Evolutionary conservation across 2,797 vertebrate species (phyloP).

Genomic region (Gadopsis marmoratus): DNA sequence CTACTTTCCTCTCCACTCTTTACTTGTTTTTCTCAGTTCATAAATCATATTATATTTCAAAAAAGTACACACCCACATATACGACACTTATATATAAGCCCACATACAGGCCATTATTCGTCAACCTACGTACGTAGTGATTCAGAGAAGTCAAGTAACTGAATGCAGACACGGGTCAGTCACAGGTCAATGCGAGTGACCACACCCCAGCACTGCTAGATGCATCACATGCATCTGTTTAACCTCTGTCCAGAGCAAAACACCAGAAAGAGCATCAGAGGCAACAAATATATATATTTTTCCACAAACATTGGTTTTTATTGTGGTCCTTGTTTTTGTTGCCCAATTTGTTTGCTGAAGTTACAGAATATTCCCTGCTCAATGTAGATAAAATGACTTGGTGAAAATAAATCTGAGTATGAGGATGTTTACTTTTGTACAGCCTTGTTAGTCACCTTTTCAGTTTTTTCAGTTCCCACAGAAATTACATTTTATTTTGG

Average conservation of each 20-base stretch:
- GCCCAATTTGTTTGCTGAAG: background rate
- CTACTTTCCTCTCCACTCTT: background rate
- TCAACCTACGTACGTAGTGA: conserved; percentile 5
- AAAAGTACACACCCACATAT: conserved; percentile 16
- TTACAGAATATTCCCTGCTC: background rate
- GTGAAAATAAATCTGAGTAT: background rate
- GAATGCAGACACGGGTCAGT: background rate
- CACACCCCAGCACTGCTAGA: conserved; percentile 13
- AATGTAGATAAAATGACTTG: background rate
- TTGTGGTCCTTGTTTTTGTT: background rate
- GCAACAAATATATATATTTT: background rate
- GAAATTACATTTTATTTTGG: background rate
- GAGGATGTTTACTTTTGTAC: background rate
- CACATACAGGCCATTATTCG: background rate
- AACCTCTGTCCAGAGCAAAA: background rate
- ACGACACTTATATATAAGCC: background rate
- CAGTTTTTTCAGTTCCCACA: background rate
- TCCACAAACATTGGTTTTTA: background rate
- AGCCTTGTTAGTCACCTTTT: conserved; percentile 2
- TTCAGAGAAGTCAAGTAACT: conserved; percentile 35
- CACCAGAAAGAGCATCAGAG: no score
- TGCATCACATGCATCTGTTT: background rate
- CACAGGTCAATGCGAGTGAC: background rate
- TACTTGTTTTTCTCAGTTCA: background rate
- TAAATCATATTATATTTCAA: conserved; percentile 23